Conservation (phyloP, 2,113 vertebrate genomes). For the Anser brachyrhynchus region DNA sequence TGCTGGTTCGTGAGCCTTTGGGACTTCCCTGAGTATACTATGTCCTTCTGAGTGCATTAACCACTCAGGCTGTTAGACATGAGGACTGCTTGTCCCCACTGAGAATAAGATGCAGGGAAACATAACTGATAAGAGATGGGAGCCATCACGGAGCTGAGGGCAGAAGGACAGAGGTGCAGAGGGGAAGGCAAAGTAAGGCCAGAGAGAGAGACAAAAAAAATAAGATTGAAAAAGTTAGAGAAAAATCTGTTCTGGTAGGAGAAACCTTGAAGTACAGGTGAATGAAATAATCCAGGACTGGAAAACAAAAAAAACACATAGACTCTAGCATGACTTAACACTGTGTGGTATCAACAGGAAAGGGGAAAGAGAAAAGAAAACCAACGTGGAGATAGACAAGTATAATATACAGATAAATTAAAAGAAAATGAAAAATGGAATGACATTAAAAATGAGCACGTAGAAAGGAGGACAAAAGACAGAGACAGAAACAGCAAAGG, state of each 20-base stretch:
- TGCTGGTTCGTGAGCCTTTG: neutral
- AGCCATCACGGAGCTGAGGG: neutral
- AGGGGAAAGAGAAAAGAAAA: neutral
- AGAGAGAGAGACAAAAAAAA: no score
- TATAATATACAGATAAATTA: neutral
- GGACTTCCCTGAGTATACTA: neutral
- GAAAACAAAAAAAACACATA: neutral
- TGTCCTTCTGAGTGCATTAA: neutral
- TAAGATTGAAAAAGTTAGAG: neutral
- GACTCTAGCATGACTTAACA: neutral
- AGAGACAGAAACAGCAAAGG: neutral
- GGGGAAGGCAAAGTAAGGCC: neutral
- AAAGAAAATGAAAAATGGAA: neutral
- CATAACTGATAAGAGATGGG: neutral
- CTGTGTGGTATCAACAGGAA: neutral
- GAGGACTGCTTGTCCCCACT: neutral
- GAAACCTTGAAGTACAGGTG: neutral
- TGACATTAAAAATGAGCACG: neutral
- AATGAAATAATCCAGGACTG: neutral
- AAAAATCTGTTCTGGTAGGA: neutral
- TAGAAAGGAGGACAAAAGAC: neutral
- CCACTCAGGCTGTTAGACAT: neutral
- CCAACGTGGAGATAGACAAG: neutral
- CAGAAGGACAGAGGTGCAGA: neutral
- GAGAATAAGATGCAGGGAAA: neutral